Base-by-base conservation (phyloP, 1,140 invertebrate genomes). In the Zaprionus vittiger region DNA sequence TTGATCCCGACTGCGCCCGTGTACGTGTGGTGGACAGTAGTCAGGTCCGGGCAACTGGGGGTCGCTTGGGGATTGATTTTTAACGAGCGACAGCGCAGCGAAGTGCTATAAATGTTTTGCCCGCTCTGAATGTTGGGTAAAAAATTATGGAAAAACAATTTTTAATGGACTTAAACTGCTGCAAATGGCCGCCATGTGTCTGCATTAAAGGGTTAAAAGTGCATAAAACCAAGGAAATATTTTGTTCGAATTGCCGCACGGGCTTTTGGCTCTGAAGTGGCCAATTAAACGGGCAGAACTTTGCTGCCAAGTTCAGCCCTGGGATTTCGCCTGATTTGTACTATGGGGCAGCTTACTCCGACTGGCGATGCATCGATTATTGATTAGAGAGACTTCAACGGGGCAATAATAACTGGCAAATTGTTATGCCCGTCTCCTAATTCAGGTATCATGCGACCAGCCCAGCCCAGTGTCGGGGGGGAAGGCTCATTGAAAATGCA, bases 141-240 rank as follows among this genome's bases (percentile, higher is more conserved):
- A 82, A 90, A 85, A 84, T 84, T 89, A 87, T 87, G 80, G 83
- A 80, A 87, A 87, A 89, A 73, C 84, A 75, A 80, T 87, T 87
- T 87, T 83, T 77, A 89, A 89, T 75, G 79, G 72, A 74, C 72
- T 79, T 73, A 83, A 87, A 89, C 77, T 73, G 78, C 56, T 69
- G 66, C 37, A 74, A 79, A 68, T 81, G 37, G 59, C 31, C n/a
- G 77, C 76, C 68, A 80, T 80, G 69, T 80, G 83, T 71, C 37
- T 63, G 77, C 38, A 72, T 77, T 83, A 80, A 86, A 85, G 79
- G 76, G 69, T 80, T 79, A 86, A 86, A 69, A 61, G 79, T 60
- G 69, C 82, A 79, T 79, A 79, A 79, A 76, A 73, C 76, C 5
- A 55, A 59, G 65, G 63, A 68, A 73, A 73, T 75, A 85, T 81